Conservation (phyloP, 2,113 vertebrate species). For the Regulus satrapa region DNA sequence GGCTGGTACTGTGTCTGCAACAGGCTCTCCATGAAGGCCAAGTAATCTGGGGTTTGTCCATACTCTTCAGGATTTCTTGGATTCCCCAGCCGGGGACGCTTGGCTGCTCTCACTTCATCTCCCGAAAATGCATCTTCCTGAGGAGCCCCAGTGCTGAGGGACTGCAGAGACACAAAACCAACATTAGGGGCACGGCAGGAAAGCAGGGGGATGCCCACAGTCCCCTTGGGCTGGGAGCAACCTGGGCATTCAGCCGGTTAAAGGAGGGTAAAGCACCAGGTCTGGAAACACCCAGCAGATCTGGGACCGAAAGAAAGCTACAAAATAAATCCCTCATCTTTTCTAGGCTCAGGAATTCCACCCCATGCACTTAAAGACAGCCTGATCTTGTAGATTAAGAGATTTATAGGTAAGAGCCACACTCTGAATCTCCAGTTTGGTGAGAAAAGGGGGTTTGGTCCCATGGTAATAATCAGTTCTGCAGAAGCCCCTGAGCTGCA, state of each 20-base stretch:
- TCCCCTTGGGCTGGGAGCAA: not conserved
- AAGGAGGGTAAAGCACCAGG: not conserved
- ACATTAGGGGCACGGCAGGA: not conserved
- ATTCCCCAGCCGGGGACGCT: constrained; percentile 81
- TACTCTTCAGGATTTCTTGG: constrained; percentile 36
- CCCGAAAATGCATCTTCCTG: constrained; percentile 65
- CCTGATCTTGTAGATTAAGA: not conserved
- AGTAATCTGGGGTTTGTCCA: constrained; percentile 72
- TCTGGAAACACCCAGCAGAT: not conserved
- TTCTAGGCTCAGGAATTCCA: not conserved
- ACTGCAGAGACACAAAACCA: constrained; percentile 64
- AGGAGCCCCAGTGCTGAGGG: constrained; percentile 73
- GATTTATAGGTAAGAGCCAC: not conserved
- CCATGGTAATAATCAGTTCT: not conserved
- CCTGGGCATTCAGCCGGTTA: not conserved
- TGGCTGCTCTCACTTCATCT: constrained; percentile 83
- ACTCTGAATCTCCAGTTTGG: not conserved
- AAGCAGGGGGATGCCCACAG: not conserved
- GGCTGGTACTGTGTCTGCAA: constrained; percentile 81
- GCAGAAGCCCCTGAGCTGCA: not conserved
- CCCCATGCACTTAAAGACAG: not conserved
- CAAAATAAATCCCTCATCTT: not conserved
- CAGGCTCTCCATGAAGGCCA: constrained; percentile 87
- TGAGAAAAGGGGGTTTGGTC: not conserved
- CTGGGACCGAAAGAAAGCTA: not conserved